Evolutionary conservation across 2,113 vertebrate genomes (phyloP).

Genomic region (Salvelinus alpinus): DNA sequence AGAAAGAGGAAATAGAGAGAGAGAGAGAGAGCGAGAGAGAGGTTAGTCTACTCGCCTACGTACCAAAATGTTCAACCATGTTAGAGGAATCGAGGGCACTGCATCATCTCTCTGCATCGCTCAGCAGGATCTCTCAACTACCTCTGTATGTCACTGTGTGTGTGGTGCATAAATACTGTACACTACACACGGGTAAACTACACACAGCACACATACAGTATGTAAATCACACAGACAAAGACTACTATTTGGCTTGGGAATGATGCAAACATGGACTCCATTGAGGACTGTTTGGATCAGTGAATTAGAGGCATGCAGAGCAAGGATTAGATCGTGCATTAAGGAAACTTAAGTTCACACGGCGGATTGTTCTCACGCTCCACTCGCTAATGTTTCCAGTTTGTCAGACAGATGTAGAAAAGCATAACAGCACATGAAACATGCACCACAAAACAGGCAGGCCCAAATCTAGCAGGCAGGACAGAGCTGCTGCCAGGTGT

Average conservation of each 20-base stretch:
- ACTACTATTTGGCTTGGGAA: background rate
- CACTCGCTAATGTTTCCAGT: constrained; percentile 8
- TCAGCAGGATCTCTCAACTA: constrained; percentile 38
- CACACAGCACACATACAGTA: constrained; percentile 15
- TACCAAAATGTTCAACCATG: constrained; percentile 57
- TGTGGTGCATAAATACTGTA: constrained; percentile 14
- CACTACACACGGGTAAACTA: background rate
- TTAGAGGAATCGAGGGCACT: constrained; percentile 66
- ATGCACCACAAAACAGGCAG: background rate
- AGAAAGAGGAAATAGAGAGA: constrained; percentile 9
- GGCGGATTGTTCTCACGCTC: constrained; percentile 12
- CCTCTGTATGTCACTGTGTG: background rate
- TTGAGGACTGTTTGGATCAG: constrained; percentile 7
- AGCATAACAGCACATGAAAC: background rate
- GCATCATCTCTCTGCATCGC: constrained; percentile 60
- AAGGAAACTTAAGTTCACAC: constrained; percentile 21
- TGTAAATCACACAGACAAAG: constrained; percentile 28
- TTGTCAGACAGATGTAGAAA: constrained; percentile 30
- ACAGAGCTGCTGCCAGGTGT: constrained; percentile 19
- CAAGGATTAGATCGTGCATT: constrained; percentile 13
- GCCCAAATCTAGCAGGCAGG: background rate
- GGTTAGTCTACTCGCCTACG: constrained; percentile 56
- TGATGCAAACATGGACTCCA: constrained; percentile 7
- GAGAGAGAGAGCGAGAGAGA: constrained; percentile 23
- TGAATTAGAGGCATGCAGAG: background rate